Percentiles rank a stretch among this genome's conserved stretches.
These are phyloP conservation scores for Mactra quadrangularis DNA, from an alignment of 1,140 invertebrate genomes.

Conservation along the genomic window DNA sequence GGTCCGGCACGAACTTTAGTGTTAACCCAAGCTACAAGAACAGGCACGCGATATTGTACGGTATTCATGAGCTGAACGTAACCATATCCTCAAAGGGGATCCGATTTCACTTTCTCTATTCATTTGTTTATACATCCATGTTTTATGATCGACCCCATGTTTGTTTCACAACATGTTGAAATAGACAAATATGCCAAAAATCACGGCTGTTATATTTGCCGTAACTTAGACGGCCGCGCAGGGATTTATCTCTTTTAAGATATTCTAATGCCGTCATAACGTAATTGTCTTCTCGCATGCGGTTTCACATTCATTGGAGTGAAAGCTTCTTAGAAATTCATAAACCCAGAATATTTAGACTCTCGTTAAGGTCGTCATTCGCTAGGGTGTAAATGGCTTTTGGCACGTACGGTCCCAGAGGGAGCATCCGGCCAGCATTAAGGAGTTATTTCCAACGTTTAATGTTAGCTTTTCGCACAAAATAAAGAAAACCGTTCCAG, in stretches of 20 bases:
- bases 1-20: conserved; percentile 9
- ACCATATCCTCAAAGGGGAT: conserved; percentile 39
- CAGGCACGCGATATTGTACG: conserved; percentile 26
- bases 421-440: conserved; percentile 17
- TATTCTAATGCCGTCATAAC: conserved; percentile 58
- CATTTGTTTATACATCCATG: conserved; percentile 9
- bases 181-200: conserved; percentile 55
- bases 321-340: conserved; percentile 59
- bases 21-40: conserved; percentile 7
- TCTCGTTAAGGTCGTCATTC: conserved; percentile 58
- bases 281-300: conserved; percentile 59
- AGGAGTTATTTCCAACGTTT: conserved; percentile 60
- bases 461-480: conserved; percentile 65
- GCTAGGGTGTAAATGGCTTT: conserved; percentile 58
- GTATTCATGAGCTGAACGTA: neutral
- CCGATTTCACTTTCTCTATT: conserved; percentile 41
- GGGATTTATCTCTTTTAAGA: conserved; percentile 38
- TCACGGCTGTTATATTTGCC: conserved; percentile 58
- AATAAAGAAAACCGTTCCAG: conserved; percentile 55
- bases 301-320: conserved; percentile 48
- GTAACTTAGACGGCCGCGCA: conserved; percentile 7
- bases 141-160: conserved; percentile 19
- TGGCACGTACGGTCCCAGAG: conserved; percentile 32
- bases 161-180: conserved; percentile 42
- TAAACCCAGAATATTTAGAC: conserved; percentile 47